phyloP scores from a whole-genome alignment of 2,888 invertebrate genomes.

The Teleiodes luculella region DNA sequence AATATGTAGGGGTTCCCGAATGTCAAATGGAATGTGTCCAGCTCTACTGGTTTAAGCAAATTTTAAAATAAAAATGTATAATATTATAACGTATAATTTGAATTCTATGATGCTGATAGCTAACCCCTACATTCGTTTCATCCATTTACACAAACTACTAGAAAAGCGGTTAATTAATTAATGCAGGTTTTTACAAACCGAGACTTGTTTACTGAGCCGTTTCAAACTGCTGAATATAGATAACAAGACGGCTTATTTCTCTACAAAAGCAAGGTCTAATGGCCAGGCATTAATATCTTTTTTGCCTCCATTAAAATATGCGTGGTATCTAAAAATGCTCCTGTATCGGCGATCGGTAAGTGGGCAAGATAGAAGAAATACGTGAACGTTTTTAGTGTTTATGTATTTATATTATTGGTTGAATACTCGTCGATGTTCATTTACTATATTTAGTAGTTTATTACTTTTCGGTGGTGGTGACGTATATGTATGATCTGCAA shows the following conservation, averaged over 20 bases:
- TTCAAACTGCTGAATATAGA: conserved; percentile 44
- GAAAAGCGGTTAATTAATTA: conserved; percentile 41
- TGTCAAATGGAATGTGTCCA: not conserved
- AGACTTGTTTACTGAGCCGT: conserved; percentile 36
- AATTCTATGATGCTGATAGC: too few species aligned
- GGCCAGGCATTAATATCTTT: conserved; percentile 48
- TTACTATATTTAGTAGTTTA: too few species aligned
- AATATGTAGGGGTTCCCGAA: not conserved
- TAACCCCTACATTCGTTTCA: conserved; percentile 27
- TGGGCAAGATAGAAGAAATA: conserved; percentile 39
- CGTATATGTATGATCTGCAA: too few species aligned
- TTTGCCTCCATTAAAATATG: conserved; percentile 48
- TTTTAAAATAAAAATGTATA: too few species aligned
- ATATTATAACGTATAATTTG: too few species aligned
- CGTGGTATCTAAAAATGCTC: conserved; percentile 41
- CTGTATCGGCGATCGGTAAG: conserved; percentile 32
- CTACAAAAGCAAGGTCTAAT: conserved; percentile 42
- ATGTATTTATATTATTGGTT: conserved; percentile 19
- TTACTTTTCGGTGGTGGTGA: too few species aligned
- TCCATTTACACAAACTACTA: conserved; percentile 52
- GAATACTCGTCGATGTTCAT: not conserved
- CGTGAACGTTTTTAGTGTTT: conserved; percentile 36
- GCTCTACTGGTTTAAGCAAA: too few species aligned
- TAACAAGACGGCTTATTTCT: conserved; percentile 38
- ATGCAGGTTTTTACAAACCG: conserved; percentile 42